Base-by-base conservation (phyloP, 2,113 vertebrate genomes). In the Apodemus sylvaticus region DNA sequence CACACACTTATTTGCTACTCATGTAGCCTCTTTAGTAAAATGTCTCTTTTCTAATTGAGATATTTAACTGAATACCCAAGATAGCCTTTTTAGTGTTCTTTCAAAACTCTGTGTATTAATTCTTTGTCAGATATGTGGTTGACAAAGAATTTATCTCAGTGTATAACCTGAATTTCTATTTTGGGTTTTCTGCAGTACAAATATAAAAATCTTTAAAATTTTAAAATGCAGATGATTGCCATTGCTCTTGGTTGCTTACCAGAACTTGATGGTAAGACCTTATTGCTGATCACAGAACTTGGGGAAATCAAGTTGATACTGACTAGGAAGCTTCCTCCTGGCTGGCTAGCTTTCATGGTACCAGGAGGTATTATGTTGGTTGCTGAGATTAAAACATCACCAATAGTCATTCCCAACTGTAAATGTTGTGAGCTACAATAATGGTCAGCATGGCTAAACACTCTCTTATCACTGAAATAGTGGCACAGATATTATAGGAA, bases 1-100 rank as follows among this genome's bases (percentile, higher is more conserved):
- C 51, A 87, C 64, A 39, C 62, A 22, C 3, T 95, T 95, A 71
- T 93, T 73, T 93, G 42, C 22, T 53, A 82, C 89, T 42, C 0
- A 14, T 83, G 74, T 79, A 88, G 45, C 31, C 3, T 95, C 73
- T 73, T 96, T 24, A 83, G 16, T 89, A 58, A 96, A 95, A 79
- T 66, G 22, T 60, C 45, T 78, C 53, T 93, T 93, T 90, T 89
- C 14, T 85, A 87, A 87, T 79, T 92, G 51, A 93, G n/a, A 19
- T 73, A 29, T 62, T 89, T 90, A 58, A 70, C 26, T 73, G 7
- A 94, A 81, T 64, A 51, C 1, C 55, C 7, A 89, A 78, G 51
- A 73, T 31, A 81, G 17, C 11, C 1, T 48, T 95, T 92, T 34
- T 34, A 45, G 34, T 64, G 7, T 51, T 60, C 20, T 85, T 97